A percentile compares a stretch with the other conserved stretches of the same genome.
Evolutionary conservation across 2,797 vertebrate genomes (phyloP).

Genomic region (Diplodus puntazzo): DNA sequence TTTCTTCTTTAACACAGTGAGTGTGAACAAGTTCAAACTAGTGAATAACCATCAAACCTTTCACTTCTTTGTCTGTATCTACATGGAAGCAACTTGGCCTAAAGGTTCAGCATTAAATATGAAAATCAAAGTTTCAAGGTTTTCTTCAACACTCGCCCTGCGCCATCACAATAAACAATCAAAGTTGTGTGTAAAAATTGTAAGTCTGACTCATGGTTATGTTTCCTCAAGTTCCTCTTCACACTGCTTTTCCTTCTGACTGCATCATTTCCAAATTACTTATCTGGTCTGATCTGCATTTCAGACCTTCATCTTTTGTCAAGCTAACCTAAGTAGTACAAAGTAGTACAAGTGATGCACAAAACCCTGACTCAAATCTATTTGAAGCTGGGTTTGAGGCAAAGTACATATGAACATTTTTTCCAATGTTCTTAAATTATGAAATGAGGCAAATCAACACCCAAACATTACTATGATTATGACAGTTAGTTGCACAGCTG

Average conservation of each 20-base stretch:
- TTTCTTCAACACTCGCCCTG: not conserved
- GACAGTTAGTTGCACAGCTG: conserved; percentile 21
- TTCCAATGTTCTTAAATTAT: conserved; percentile 6
- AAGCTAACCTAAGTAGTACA: conserved; percentile 25
- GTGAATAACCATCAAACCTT: not conserved
- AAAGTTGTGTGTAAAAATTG: conserved; percentile 2
- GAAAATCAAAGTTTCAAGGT: not conserved
- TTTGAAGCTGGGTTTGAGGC: conserved; percentile 45
- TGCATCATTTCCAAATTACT: not conserved
- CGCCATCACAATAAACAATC: conserved; percentile 2
- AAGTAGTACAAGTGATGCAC: conserved; percentile 28
- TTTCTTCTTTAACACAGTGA: not conserved
- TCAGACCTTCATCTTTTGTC: not conserved
- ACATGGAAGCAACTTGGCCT: not conserved
- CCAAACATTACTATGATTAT: conserved; percentile 15
- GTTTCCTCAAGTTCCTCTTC: not conserved
- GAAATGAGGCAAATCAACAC: conserved; percentile 45
- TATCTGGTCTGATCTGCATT: conserved; percentile 1
- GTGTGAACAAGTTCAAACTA: not conserved
- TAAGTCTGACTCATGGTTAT: conserved; percentile 1
- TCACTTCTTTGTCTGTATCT: not conserved
- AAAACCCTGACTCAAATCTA: conserved; percentile 45
- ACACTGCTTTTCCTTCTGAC: not conserved
- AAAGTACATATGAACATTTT: conserved; percentile 49
- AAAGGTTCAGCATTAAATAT: not conserved